Evolutionary conservation across 35 echinoderm and acorn worm genomes (phyloP).

Genomic region (Diadema setosum): DNA sequence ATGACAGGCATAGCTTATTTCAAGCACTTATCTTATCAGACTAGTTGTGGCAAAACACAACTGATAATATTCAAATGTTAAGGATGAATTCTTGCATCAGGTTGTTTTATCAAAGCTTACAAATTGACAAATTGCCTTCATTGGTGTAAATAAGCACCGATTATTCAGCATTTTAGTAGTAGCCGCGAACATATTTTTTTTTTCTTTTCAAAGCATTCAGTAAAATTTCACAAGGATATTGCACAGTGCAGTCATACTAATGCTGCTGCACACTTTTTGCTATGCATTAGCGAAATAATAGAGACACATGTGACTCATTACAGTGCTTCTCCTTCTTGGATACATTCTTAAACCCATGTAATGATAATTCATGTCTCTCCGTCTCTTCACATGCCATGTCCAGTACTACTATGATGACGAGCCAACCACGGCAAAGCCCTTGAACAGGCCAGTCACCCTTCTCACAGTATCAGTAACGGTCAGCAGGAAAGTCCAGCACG

Average conservation of each 20-base stretch:
- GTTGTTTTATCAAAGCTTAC: no score
- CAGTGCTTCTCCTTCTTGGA: not conserved
- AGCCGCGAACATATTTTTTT: not conserved
- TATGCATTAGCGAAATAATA: not conserved
- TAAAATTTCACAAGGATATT: no score
- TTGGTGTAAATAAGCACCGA: no score
- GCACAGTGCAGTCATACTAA: not conserved
- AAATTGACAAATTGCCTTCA: no score
- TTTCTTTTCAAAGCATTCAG: not conserved
- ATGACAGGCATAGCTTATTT: no score
- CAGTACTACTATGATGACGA: not conserved
- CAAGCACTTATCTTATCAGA: no score
- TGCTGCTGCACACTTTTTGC: not conserved
- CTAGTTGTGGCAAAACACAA: no score
- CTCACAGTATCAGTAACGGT: not conserved
- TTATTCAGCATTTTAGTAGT: no score
- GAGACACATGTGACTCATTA: not conserved
- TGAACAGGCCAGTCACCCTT: not conserved
- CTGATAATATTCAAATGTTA: no score
- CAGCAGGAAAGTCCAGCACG: not conserved
- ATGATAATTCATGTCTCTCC: not conserved
- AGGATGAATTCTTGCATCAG: no score
- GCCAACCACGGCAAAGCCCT: not conserved
- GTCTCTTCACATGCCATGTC: not conserved
- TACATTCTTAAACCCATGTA: not conserved